phyloP scores from a whole-genome alignment of 2,888 invertebrate genomes.

The Mythimna albipuncta region DNA sequence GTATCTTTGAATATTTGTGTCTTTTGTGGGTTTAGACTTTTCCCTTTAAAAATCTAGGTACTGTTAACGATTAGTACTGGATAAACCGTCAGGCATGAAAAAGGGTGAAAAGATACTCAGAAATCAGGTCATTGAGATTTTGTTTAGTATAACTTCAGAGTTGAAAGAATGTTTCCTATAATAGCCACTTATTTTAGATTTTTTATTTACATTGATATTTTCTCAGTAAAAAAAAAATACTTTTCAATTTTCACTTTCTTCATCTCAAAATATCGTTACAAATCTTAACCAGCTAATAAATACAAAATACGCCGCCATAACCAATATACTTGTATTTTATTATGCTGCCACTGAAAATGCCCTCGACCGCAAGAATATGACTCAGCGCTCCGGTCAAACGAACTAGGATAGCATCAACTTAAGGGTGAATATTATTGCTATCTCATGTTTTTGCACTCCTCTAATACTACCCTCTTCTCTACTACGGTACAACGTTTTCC shows the following conservation, averaged over 20 bases:
- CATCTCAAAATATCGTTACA: no score
- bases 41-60: not conserved
- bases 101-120: no score
- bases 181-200: no score
- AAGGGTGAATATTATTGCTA: slow-evolving; percentile 14
- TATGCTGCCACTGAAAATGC: slow-evolving; percentile 11
- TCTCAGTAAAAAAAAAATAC: no score
- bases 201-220: no score
- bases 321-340: not conserved
- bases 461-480: slow-evolving; percentile 24
- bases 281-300: no score
- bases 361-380: slow-evolving; percentile 32
- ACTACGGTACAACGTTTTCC: slow-evolving; percentile 2
- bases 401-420: slow-evolving; percentile 30
- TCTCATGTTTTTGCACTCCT: slow-evolving; percentile 23
- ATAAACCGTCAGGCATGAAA: no score
- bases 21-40: not conserved
- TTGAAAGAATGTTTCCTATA: no score
- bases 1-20: not conserved
- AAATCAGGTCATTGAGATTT: no score
- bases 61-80: not conserved
- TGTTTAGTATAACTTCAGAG: no score
- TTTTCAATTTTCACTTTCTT: no score
- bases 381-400: slow-evolving; percentile 49
- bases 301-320: no score